A percentile compares a stretch with the other conserved stretches of the same genome.
Conservation (phyloP, 2,797 vertebrate genomes). For the Prunella strophiata region DNA sequence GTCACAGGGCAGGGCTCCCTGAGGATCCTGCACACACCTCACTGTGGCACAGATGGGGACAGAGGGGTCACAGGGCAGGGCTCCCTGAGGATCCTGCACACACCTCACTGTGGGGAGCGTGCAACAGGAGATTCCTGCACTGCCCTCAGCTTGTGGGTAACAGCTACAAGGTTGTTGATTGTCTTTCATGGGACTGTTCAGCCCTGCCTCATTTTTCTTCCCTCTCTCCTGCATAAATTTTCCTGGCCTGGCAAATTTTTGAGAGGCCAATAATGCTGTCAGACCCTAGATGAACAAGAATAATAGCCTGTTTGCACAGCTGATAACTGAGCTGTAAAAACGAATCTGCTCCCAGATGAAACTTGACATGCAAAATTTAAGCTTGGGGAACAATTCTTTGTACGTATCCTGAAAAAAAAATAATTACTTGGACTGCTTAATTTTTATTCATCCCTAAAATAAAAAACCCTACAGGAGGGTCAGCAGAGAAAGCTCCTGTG, state of each 20-base stretch:
- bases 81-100: accelerated
- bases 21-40: neutral
- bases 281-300: conserved; percentile 61
- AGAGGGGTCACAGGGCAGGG: neutral
- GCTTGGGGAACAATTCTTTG: conserved; percentile 50
- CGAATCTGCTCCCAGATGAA: conserved; percentile 60
- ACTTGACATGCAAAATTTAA: conserved; percentile 56
- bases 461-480: neutral
- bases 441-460: conserved; percentile 42
- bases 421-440: neutral
- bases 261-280: conserved; percentile 60
- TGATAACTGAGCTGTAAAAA: conserved; percentile 66
- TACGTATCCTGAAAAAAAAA: neutral
- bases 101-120: neutral
- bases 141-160: neutral
- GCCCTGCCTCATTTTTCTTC: neutral
- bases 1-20: neutral
- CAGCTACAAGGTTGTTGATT: neutral
- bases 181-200: neutral
- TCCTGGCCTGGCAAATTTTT: conserved; percentile 45
- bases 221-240: conserved; percentile 33
- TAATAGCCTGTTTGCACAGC: conserved; percentile 67
- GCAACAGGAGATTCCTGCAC: neutral
- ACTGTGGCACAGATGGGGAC: neutral
- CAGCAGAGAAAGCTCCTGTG: conserved; percentile 29